phyloP scores from a whole-genome alignment of 2,113 vertebrate species.

The Phalacrocorax brasilianus region DNA sequence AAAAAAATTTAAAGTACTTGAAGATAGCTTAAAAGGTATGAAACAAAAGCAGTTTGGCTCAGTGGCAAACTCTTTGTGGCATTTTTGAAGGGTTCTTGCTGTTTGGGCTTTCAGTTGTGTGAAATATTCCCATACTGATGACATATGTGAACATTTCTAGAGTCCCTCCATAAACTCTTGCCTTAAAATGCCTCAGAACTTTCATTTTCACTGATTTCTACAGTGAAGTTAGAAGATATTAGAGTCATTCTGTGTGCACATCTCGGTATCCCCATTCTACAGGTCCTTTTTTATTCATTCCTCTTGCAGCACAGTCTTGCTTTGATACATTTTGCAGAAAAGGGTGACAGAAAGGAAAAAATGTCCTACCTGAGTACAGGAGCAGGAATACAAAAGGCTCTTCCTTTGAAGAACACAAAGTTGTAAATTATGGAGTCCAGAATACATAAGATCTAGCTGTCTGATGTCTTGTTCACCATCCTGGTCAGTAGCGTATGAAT shows the following conservation, averaged over 20 bases:
- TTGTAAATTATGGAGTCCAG: not conserved
- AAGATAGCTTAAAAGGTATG: not conserved
- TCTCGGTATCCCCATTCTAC: conserved; percentile 47
- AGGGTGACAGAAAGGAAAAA: not conserved
- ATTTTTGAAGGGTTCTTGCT: not conserved
- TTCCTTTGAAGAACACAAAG: not conserved
- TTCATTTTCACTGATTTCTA: not conserved
- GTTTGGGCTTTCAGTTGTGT: conserved; percentile 67
- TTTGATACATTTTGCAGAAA: not conserved
- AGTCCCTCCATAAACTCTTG: conserved; percentile 14
- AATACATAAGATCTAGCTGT: not conserved
- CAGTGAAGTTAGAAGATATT: not conserved
- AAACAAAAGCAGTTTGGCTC: not conserved
- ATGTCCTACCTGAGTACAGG: not conserved
- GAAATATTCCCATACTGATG: conserved; percentile 69
- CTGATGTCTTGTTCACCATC: not conserved
- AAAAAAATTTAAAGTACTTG: not conserved
- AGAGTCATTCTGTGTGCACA: not conserved
- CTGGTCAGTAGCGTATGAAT: not conserved
- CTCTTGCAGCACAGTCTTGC: not conserved
- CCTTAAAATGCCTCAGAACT: not conserved
- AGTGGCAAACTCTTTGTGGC: not conserved
- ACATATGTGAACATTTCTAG: conserved; percentile 71
- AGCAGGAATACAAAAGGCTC: not conserved
- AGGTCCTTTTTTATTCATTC: not conserved